These are phyloP conservation scores for Dryas iulia DNA, from an alignment of 1,140 invertebrate genomes.

Conservation along the genomic window DNA sequence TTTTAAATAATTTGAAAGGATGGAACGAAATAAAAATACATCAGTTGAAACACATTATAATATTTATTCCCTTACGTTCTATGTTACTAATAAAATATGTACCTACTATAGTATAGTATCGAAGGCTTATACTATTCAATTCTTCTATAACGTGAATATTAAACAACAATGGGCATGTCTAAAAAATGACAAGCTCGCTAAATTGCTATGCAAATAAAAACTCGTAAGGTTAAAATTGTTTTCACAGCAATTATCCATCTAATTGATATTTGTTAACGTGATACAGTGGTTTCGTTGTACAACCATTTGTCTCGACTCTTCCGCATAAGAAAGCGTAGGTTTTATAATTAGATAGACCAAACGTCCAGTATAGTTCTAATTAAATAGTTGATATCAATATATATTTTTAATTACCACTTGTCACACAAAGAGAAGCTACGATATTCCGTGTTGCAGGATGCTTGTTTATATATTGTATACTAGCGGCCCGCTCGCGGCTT, in stretches of 20 bases:
- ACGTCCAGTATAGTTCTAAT: background rate
- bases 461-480: too few relatives aligned
- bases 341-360: background rate
- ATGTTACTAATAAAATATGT: too few relatives aligned
- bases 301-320: background rate
- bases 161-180: background rate
- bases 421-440: background rate
- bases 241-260: constrained; percentile 31
- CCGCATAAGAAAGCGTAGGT: background rate
- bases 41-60: too few relatives aligned
- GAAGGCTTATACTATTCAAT: too few relatives aligned
- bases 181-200: background rate
- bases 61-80: too few relatives aligned
- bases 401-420: background rate
- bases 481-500: too few relatives aligned
- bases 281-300: constrained; percentile 16
- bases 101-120: too few relatives aligned
- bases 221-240: constrained; percentile 13
- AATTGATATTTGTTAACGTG: constrained; percentile 27
- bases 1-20: too few relatives aligned
- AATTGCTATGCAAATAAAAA: background rate
- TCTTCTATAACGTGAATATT: too few relatives aligned
- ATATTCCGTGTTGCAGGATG: too few relatives aligned
- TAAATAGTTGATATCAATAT: background rate
- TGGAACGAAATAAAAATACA: too few relatives aligned